A percentile compares a stretch with the other conserved stretches of the same genome.
Conservation (phyloP, 2,888 invertebrate species). For the Lasiommata megera region DNA sequence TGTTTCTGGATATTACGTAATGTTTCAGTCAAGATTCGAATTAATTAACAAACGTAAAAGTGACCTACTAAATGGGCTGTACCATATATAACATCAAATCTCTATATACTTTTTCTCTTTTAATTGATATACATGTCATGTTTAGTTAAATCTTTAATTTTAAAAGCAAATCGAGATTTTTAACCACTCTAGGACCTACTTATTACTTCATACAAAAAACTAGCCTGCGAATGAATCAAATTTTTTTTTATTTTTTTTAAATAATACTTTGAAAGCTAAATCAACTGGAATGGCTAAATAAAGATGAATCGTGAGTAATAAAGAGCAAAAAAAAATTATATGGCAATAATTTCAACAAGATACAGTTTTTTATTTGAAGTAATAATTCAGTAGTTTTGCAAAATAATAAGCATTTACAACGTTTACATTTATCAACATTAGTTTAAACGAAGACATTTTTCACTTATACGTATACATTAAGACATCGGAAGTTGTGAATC, state of each 20-base stretch:
- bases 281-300: neutral
- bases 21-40: no score
- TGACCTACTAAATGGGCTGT: neutral
- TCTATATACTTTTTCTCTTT: slow-evolving; percentile 29
- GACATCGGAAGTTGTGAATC: neutral
- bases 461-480: slow-evolving; percentile 4
- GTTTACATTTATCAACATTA: neutral
- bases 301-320: neutral
- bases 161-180: slow-evolving; percentile 13
- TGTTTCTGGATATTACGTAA: no score
- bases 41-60: no score
- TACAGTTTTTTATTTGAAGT: neutral
- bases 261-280: no score
- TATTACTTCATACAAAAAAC: neutral
- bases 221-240: neutral
- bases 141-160: slow-evolving; percentile 11
- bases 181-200: slow-evolving; percentile 3
- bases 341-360: neutral
- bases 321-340: neutral
- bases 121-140: slow-evolving; percentile 13
- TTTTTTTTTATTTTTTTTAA: neutral
- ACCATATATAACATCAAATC: slow-evolving; percentile 35
- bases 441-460: no score
- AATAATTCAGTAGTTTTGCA: neutral
- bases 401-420: neutral